These are phyloP conservation scores for Tursiops truncatus DNA, from an alignment of 2,113 vertebrate genomes.

Conservation along the genomic window DNA sequence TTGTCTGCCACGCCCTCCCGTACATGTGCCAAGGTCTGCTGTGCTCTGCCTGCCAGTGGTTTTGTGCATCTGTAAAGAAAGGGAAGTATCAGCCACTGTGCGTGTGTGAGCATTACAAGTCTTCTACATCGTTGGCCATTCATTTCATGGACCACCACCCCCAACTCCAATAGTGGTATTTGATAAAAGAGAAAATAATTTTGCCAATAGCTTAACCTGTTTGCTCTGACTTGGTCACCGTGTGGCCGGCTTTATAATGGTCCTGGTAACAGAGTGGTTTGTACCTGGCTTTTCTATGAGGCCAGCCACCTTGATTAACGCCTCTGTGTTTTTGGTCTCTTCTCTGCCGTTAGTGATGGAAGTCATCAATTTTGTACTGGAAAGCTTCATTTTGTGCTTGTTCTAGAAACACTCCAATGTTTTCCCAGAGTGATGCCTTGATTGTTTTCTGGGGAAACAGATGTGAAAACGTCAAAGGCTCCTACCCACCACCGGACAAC, in stretches of 20 bases:
- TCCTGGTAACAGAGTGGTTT: background rate
- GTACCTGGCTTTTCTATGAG: background rate
- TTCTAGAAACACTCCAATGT: background rate
- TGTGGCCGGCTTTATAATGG: background rate
- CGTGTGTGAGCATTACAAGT: background rate
- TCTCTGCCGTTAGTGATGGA: background rate
- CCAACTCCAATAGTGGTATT: background rate
- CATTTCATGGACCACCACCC: background rate
- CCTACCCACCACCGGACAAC: background rate
- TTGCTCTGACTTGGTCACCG: background rate
- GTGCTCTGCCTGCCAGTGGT: rapidly evolving
- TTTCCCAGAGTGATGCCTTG: background rate
- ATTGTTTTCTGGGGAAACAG: background rate
- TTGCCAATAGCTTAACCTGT: background rate
- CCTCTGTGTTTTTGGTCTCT: background rate
- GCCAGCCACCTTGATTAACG: background rate
- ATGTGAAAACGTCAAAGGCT: background rate
- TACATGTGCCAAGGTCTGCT: background rate
- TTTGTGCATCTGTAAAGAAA: background rate
- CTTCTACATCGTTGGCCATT: background rate
- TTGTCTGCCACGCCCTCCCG: background rate
- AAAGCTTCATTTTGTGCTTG: background rate
- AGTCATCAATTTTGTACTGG: background rate
- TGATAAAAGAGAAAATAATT: background rate
- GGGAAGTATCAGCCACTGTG: rapidly evolving